A percentile compares a stretch with the other conserved stretches of the same genome.
Evolutionary conservation across 2,113 vertebrate species (phyloP).

Genomic region (Macquaria australasica): DNA sequence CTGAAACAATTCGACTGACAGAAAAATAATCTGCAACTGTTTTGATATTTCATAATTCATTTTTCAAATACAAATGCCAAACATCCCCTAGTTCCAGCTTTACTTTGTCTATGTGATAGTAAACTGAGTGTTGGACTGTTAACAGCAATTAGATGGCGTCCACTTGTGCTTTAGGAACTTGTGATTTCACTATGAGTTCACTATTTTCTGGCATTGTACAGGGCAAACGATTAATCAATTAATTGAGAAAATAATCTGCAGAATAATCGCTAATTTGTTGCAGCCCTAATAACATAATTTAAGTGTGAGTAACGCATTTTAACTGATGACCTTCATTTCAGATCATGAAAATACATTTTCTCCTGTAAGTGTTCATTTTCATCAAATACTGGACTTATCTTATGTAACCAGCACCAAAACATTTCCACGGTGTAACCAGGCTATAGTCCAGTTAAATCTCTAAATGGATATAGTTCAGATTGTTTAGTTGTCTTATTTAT

Average conservation of each 20-base stretch:
- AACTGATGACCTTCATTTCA: background rate
- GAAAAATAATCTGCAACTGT: too few species aligned
- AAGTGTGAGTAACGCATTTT: background rate
- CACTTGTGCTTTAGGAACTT: too few species aligned
- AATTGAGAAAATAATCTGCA: background rate
- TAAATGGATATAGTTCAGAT: too few species aligned
- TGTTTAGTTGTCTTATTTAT: too few species aligned
- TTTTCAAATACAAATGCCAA: background rate
- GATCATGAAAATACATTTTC: background rate
- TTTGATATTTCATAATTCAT: background rate
- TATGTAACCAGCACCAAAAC: too few species aligned
- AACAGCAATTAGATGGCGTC: background rate
- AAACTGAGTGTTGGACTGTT: background rate
- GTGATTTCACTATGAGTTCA: too few species aligned
- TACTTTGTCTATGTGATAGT: background rate
- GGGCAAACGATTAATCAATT: background rate
- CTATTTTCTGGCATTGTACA: too few species aligned
- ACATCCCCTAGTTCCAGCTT: background rate
- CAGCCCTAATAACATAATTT: background rate
- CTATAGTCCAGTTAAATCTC: too few species aligned
- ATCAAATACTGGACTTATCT: background rate
- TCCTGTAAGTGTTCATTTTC: background rate
- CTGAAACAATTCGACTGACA: background rate
- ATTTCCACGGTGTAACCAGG: too few species aligned
- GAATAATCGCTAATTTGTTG: background rate